Evolutionary conservation across 2,797 vertebrate species (phyloP).

Genomic region (Argentina silus): DNA sequence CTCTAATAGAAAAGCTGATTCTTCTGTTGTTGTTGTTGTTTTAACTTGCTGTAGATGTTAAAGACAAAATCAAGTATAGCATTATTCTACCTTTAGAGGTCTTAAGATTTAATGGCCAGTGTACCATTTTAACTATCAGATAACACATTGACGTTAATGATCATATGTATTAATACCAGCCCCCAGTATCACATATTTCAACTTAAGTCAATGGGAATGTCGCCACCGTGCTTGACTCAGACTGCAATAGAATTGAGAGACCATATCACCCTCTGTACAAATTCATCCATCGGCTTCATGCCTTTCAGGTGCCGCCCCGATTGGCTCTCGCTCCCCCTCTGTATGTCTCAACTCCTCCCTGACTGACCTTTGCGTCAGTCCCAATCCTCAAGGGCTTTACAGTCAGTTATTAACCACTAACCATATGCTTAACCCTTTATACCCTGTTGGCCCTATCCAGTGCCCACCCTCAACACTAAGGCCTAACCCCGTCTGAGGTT

Average conservation of each 20-base stretch:
- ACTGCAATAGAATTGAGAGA: conserved; percentile 45
- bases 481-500: neutral
- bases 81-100: conserved; percentile 76
- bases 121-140: conserved; percentile 75
- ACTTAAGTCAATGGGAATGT: conserved; percentile 42
- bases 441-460: neutral
- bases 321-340: conserved; percentile 11
- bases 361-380: conserved; percentile 68
- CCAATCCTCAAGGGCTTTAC: conserved; percentile 73
- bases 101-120: conserved; percentile 59
- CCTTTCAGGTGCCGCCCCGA: conserved; percentile 29
- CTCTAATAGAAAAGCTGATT: conserved; percentile 40
- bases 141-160: conserved; percentile 55
- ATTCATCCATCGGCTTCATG: conserved; percentile 9
- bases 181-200: conserved; percentile 28
- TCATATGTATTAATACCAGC: conserved; percentile 37
- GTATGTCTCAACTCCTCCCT: conserved; percentile 52
- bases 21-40: neutral
- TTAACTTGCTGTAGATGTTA: conserved; percentile 61
- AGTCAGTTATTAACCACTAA: conserved; percentile 23
- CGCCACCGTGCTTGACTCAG: conserved; percentile 20
- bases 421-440: neutral
- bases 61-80: conserved; percentile 63
- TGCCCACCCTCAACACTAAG: neutral
- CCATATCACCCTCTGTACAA: conserved; percentile 43